Conservation (phyloP, 2,113 vertebrate genomes). For the Petroica traversi region DNA sequence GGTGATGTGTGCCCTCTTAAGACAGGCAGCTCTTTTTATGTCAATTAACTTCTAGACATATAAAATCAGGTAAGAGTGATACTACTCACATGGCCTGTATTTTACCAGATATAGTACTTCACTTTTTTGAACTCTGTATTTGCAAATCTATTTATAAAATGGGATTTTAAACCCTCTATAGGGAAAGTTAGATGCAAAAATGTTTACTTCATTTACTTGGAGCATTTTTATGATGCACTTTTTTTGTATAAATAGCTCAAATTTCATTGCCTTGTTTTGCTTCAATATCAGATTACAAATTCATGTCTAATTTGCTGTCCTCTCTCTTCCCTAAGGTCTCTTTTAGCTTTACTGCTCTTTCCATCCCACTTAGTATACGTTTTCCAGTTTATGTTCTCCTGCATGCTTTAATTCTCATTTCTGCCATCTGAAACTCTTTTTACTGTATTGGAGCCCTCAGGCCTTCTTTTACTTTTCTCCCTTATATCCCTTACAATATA, state of each 20-base stretch:
- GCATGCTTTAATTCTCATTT: slow-evolving; percentile 23
- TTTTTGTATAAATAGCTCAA: background rate
- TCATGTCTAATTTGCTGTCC: slow-evolving; percentile 27
- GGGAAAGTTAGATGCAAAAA: background rate
- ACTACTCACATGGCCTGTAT: background rate
- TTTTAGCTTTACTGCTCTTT: slow-evolving; percentile 15
- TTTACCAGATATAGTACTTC: background rate
- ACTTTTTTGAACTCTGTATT: background rate
- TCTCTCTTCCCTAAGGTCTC: slow-evolving; percentile 8
- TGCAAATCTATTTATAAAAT: background rate
- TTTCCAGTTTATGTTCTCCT: slow-evolving; percentile 21
- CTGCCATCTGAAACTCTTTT: background rate
- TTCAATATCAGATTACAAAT: slow-evolving; percentile 5
- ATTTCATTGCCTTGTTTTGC: background rate
- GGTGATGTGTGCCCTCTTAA: background rate
- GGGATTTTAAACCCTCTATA: background rate
- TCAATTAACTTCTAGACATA: background rate
- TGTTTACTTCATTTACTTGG: background rate
- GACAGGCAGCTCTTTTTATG: background rate
- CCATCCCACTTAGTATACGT: background rate
- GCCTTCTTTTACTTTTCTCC: background rate
- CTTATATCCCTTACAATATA: background rate
- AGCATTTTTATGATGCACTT: background rate
- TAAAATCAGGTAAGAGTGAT: background rate
- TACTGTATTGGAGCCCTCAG: background rate